Conservation (phyloP, 2,113 vertebrate species). For the Callipepla squamata region DNA sequence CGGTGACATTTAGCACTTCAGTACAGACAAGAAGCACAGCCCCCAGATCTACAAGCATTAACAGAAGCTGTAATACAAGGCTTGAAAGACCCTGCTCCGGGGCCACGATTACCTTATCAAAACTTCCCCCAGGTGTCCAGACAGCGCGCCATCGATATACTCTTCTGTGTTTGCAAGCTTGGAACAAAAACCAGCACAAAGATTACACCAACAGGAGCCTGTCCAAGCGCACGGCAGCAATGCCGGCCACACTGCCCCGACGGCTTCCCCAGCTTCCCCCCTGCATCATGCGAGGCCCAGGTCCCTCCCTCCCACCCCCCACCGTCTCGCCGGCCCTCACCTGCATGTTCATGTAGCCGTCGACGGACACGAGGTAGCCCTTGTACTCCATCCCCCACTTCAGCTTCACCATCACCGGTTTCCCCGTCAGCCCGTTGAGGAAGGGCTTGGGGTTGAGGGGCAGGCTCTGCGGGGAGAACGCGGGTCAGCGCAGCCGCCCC, state of each 20-base stretch:
- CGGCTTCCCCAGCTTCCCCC: fast-evolving
- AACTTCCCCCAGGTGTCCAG: constrained; percentile 97
- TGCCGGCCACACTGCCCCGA: too few species aligned
- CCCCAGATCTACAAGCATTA: fast-evolving
- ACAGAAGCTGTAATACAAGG: fast-evolving
- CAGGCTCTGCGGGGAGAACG: constrained; percentile 85
- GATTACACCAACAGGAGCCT: fast-evolving
- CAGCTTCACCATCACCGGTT: constrained; percentile 98
- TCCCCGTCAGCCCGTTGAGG: constrained; percentile 95
- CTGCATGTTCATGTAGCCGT: constrained; percentile 99
- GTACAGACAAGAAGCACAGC: not conserved
- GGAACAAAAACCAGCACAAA: fast-evolving
- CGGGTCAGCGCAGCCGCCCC: not conserved
- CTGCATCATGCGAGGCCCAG: fast-evolving
- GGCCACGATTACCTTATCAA: constrained; percentile 86
- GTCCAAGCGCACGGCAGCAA: fast-evolving
- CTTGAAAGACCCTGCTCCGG: too few species aligned
- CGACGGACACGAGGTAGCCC: constrained; percentile 96
- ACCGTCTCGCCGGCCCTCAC: constrained; percentile 63
- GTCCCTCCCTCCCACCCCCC: too few species aligned
- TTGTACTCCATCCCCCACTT: constrained; percentile 99
- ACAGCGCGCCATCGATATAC: constrained; percentile 96
- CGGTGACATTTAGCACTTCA: fast-evolving
- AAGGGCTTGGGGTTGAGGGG: constrained; percentile 97
- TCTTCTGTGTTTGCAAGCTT: constrained; percentile 99